phyloP scores from a whole-genome alignment of 2,797 vertebrate species.

The Setipinna tenuifilis region DNA sequence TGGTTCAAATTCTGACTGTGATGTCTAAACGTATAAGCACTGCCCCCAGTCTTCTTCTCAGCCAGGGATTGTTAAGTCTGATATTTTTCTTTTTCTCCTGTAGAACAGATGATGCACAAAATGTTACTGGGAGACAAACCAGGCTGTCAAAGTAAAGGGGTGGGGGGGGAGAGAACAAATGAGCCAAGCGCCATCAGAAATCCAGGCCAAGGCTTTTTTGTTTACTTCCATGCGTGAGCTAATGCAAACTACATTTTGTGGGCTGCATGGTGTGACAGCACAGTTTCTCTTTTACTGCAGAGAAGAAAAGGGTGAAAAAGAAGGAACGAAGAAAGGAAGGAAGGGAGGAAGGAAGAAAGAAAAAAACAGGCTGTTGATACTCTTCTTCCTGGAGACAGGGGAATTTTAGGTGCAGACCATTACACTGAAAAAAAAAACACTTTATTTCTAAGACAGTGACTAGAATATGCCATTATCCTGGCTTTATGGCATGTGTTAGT shows the following conservation, averaged over 20 bases:
- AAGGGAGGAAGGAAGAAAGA: background rate
- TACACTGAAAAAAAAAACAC: background rate
- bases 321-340: too few relatives aligned
- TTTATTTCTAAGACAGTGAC: background rate
- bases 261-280: constrained; percentile 2
- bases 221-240: constrained; percentile 12
- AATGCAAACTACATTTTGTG: constrained; percentile 11
- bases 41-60: constrained; percentile 29
- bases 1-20: too few relatives aligned
- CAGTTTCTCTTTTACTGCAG: constrained; percentile 1
- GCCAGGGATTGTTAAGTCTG: constrained; percentile 41
- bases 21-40: background rate
- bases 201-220: constrained; percentile 4
- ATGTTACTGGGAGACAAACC: too few relatives aligned
- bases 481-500: background rate
- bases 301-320: too few relatives aligned
- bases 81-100: constrained; percentile 29
- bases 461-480: background rate
- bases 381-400: background rate
- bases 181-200: background rate
- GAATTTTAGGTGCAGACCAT: background rate
- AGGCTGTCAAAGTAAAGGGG: too few relatives aligned
- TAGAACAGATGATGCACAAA: constrained; percentile 25
- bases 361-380: background rate
- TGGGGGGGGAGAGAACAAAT: background rate